These are phyloP conservation scores for Euschistus heros DNA, from an alignment of 1,140 invertebrate species.

Conservation along the genomic window DNA sequence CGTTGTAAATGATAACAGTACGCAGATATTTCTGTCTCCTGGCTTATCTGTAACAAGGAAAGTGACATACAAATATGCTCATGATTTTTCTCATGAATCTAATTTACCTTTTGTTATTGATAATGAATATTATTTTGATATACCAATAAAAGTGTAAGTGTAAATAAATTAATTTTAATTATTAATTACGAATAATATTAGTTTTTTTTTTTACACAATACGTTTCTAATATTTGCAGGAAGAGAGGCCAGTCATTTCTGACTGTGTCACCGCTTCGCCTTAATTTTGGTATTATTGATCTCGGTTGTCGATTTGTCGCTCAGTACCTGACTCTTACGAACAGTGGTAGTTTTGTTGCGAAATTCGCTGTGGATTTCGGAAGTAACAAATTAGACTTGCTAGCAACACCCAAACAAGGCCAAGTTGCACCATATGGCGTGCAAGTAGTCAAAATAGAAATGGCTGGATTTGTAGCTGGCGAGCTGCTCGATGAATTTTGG, in stretches of 20 bases:
- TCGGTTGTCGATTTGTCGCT: conserved; percentile 29
- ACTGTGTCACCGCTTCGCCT: conserved; percentile 29
- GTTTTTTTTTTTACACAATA: conserved; percentile 3
- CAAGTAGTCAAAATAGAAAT: conserved; percentile 30
- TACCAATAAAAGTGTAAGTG: conserved; percentile 30
- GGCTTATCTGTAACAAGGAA: conserved; percentile 31
- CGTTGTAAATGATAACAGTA: conserved; percentile 28
- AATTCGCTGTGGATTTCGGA: conserved; percentile 33
- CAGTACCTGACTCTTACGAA: conserved; percentile 32
- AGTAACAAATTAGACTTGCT: conserved; percentile 30
- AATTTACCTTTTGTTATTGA: conserved; percentile 35
- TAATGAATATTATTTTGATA: conserved; percentile 29
- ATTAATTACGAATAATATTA: neutral
- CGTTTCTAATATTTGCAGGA: conserved; percentile 19
- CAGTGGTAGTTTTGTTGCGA: conserved; percentile 31
- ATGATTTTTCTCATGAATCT: conserved; percentile 28
- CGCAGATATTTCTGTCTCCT: conserved; percentile 30
- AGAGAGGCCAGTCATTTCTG: conserved; percentile 22
- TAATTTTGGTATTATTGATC: conserved; percentile 34
- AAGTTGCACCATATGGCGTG: conserved; percentile 28
- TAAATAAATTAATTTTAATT: conserved; percentile 13
- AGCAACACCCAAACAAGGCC: conserved; percentile 32
- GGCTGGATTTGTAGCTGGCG: conserved; percentile 31
- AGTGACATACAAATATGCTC: conserved; percentile 32
- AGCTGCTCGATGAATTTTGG: conserved; percentile 33